These are phyloP conservation scores for Diaperis boleti DNA, from an alignment of 2,888 invertebrate genomes.

Conservation along the genomic window DNA sequence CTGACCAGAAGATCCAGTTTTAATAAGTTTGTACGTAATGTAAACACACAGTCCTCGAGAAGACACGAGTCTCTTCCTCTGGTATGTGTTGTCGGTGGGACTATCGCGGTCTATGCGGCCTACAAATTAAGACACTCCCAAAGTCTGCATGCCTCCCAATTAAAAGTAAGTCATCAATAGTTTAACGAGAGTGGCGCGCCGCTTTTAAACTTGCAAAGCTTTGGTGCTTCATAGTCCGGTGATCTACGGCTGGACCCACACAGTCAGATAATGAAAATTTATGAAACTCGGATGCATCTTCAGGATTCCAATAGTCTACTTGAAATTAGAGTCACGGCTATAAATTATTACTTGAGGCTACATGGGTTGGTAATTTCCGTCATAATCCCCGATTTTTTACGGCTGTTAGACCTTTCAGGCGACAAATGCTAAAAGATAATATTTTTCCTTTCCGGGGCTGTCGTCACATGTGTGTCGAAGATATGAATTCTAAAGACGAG, in stretches of 20 bases:
- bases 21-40: conserved; percentile 32
- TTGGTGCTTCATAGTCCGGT: no score
- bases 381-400: conserved; percentile 30
- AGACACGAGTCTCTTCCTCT: conserved; percentile 42
- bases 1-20: conserved; percentile 25
- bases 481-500: not conserved
- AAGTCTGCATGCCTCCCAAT: conserved; percentile 68
- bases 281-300: not conserved
- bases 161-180: conserved; percentile 64
- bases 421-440: conserved; percentile 31
- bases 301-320: conserved; percentile 5
- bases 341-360: conserved; percentile 33
- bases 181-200: conserved; percentile 1
- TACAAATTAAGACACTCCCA: conserved; percentile 64
- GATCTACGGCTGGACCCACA: no score
- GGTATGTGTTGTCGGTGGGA: conserved; percentile 63
- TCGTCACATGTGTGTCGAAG: not conserved
- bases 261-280: not conserved
- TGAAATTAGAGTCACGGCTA: conserved; percentile 33
- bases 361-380: conserved; percentile 33
- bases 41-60: conserved; percentile 4
- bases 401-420: conserved; percentile 18
- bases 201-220: not conserved
- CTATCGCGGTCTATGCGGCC: conserved; percentile 65
- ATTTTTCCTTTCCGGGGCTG: conserved; percentile 9